phyloP scores from a whole-genome alignment of 1,140 invertebrate species.

The Octopus bimaculoides region DNA sequence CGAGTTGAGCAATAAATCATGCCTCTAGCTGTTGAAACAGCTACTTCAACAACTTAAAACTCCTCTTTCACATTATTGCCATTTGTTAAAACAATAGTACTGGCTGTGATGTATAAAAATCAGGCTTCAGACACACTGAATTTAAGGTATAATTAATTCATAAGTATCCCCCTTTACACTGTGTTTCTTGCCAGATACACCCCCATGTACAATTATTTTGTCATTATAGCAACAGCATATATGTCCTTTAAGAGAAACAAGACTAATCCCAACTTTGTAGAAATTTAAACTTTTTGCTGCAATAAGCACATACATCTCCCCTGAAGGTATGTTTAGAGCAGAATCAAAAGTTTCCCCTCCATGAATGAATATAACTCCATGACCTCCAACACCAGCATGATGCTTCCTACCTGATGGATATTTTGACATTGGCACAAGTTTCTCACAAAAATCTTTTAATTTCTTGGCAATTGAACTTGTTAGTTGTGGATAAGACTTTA shows the following conservation, averaged over 20 bases:
- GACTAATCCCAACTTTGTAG: conserved; percentile 37
- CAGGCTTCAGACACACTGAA: too few species aligned
- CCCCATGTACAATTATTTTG: conserved; percentile 49
- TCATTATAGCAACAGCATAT: conserved; percentile 37
- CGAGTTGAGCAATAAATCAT: too few species aligned
- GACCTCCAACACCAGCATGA: conserved; percentile 36
- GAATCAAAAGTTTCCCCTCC: conserved; percentile 56
- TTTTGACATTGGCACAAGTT: conserved; percentile 34
- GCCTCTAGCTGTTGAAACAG: too few species aligned
- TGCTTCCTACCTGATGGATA: conserved; percentile 47
- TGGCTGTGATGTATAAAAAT: too few species aligned
- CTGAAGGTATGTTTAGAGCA: conserved; percentile 41
- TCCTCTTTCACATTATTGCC: too few species aligned
- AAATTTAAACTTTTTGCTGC: conserved; percentile 31
- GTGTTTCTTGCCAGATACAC: conserved; percentile 32
- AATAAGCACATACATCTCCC: conserved; percentile 46
- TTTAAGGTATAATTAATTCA: not conserved
- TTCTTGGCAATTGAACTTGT: conserved; percentile 12
- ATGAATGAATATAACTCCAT: conserved; percentile 42
- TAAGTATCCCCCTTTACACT: conserved; percentile 35
- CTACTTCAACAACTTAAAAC: too few species aligned
- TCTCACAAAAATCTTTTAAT: conserved; percentile 18
- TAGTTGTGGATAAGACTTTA: conserved; percentile 14
- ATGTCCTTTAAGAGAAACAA: conserved; percentile 44
- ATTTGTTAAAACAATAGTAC: too few species aligned